A percentile compares a stretch with the other conserved stretches of the same genome.
Conservation (phyloP, 2,113 vertebrate genomes). For the Alethe diademata region DNA sequence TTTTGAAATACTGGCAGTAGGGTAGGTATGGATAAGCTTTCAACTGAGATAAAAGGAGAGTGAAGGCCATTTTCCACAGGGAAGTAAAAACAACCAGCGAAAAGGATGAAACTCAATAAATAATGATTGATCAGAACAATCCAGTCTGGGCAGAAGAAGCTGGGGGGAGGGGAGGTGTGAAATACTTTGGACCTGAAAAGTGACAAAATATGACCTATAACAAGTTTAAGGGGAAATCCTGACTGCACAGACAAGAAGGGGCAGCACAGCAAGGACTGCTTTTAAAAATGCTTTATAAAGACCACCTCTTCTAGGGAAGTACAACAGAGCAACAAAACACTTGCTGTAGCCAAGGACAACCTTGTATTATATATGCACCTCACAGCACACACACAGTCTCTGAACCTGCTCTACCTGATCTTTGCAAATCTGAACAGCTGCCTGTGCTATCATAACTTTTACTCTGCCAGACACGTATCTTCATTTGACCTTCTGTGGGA, state of each 20-base stretch:
- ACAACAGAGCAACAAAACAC: not conserved
- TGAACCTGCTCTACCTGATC: slow-evolving; percentile 11
- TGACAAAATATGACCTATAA: not conserved
- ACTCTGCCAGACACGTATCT: not conserved
- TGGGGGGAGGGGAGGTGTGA: accelerated
- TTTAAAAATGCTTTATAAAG: not conserved
- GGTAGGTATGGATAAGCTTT: not conserved
- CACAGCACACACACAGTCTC: not conserved
- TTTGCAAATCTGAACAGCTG: not conserved
- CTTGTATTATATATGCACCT: not conserved
- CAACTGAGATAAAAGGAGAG: not conserved
- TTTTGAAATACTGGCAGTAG: not conserved
- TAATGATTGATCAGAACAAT: not conserved
- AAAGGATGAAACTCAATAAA: not conserved
- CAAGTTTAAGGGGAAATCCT: not conserved
- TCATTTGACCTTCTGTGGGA: not conserved
- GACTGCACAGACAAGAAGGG: not conserved
- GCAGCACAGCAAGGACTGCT: not conserved
- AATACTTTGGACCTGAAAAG: not conserved
- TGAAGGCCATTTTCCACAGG: not conserved
- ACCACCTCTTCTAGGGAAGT: not conserved
- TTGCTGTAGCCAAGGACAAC: not conserved
- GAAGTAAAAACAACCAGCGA: not conserved
- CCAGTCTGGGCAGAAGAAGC: not conserved
- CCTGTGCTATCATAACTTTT: not conserved